A percentile compares a stretch with the other conserved stretches of the same genome.
phyloP scores from a whole-genome alignment of 2,888 invertebrate genomes.

The Agriopis marginaria region DNA sequence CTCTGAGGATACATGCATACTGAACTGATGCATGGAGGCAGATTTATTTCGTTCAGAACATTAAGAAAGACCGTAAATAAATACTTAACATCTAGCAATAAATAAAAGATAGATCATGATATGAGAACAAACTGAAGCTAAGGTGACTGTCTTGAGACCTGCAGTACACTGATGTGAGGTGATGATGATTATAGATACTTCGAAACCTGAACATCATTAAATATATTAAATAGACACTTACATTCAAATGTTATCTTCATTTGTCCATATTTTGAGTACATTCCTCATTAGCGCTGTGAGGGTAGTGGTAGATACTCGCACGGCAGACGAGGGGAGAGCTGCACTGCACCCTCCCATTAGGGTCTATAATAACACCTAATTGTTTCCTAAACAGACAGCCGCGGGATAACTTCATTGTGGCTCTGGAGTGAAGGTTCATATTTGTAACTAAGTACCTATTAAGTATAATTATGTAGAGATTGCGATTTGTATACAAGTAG shows the following conservation, averaged over 20 bases:
- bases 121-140: neutral
- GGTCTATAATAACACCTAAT: conserved; percentile 78
- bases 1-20: no score
- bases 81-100: no score
- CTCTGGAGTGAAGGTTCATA: conserved; percentile 54
- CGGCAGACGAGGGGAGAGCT: conserved; percentile 33
- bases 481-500: no score
- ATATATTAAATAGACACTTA: no score
- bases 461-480: no score
- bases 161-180: neutral
- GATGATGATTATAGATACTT: no score
- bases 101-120: no score
- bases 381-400: conserved; percentile 82
- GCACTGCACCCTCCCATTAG: conserved; percentile 58
- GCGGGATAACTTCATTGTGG: conserved; percentile 71
- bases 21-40: neutral
- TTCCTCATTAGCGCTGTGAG: conserved; percentile 27
- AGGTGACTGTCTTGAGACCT: neutral
- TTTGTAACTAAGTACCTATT: no score
- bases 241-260: no score
- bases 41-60: neutral
- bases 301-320: conserved; percentile 23
- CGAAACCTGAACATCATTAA: no score
- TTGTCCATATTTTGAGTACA: neutral
- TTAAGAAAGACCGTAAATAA: no score